phyloP scores from a whole-genome alignment of 2,113 vertebrate genomes.

The Xiphophorus couchianus region DNA sequence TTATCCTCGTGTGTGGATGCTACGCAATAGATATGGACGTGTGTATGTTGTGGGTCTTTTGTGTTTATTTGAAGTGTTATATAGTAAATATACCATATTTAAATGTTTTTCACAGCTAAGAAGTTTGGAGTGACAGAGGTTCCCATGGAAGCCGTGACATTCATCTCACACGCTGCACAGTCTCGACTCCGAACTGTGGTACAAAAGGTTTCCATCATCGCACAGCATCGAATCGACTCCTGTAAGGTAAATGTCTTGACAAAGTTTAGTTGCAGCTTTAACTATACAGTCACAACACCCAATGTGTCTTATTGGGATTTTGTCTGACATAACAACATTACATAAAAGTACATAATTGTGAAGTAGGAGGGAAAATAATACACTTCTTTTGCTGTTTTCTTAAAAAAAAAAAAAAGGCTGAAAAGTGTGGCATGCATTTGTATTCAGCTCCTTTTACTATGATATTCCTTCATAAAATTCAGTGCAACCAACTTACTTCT shows the following conservation, averaged over 20 bases:
- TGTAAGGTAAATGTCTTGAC: conserved; percentile 77
- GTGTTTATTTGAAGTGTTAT: background rate
- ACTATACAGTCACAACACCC: background rate
- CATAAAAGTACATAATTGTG: too few species aligned
- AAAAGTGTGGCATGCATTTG: too few species aligned
- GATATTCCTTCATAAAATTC: too few species aligned
- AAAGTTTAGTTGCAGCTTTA: background rate
- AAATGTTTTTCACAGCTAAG: conserved; percentile 76
- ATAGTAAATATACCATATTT: background rate
- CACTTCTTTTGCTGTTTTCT: too few species aligned
- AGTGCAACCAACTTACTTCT: too few species aligned
- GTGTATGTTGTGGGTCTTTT: background rate
- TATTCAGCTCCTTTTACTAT: too few species aligned
- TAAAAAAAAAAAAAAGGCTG: too few species aligned
- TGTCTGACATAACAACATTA: too few species aligned
- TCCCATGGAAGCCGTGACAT: conserved; percentile 85
- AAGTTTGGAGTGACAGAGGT: conserved; percentile 88
- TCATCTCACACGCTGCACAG: conserved; percentile 88
- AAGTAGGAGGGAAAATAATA: too few species aligned
- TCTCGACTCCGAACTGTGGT: conserved; percentile 84
- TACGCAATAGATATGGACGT: conserved; percentile 23
- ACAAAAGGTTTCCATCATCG: conserved; percentile 87
- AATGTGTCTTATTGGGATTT: background rate
- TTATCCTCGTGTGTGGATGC: conserved; percentile 18
- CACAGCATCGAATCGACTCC: conserved; percentile 86